Base-by-base conservation (phyloP, 2,113 vertebrate genomes). In the Rhinolophus ferrumequinum region DNA sequence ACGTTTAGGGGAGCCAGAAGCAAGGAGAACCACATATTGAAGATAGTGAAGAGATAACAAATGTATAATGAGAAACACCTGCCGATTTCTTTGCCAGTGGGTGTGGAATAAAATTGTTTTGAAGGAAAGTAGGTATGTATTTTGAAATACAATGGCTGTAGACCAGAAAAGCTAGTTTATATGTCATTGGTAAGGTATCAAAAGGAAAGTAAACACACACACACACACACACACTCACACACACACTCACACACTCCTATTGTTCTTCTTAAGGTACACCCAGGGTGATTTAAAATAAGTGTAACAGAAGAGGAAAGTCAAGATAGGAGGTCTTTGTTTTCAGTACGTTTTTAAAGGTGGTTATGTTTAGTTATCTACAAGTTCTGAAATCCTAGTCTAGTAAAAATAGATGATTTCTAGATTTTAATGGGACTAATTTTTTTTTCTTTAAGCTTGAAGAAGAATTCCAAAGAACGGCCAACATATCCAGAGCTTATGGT, bases 401-500 rank as follows among this genome's bases (percentile, higher is more conserved):
- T 75, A 93, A 86, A 80, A 94, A 70, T 66, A 82, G 58, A 28
- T 88, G n/a, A 19, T 44, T 94, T 91, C 52, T 90, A 92, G 38
- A 89, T 90, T 64, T 94, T 77, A 66, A 86, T 67, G 47, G 87
- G 60, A 44, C 96, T 93, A 4, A 50, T 73, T 83, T n/a, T 85
- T 94, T 92, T 92, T 50, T 24, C 66, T 96, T 97, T 96, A 96
- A 99, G 99, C 99, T 99, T 99, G 98, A 99, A 99, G 99, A 99
- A 99, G 98, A 99, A 99, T 99, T 99, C 99, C 98, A 99, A 99
- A 99, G 99, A 99, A 98, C 98, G 99, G 97, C 99, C 99, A 94
- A 99, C 99, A 3, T 99, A 99, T 97, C 98, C 99, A 97, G 99
- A 99, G 98, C 99, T 99, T 98, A 99, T 99, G 99, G 99, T 99